Evolutionary conservation across 2,888 invertebrate genomes (phyloP).

Genomic region (Archips crataeganus): DNA sequence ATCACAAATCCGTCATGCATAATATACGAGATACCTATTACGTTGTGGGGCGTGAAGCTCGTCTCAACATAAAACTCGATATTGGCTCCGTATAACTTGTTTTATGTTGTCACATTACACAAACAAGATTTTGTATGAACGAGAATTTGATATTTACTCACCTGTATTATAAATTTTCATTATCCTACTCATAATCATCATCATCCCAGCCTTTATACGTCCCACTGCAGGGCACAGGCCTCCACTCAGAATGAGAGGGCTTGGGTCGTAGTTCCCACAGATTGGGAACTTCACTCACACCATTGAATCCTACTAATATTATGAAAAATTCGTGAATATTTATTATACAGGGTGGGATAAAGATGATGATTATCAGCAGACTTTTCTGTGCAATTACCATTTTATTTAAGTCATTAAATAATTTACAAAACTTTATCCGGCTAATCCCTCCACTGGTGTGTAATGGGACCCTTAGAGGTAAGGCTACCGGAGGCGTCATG

Average conservation of each 20-base stretch:
- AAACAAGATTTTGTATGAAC: conserved; percentile 41
- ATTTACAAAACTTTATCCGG: conserved; percentile 14
- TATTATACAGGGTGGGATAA: too few relatives aligned
- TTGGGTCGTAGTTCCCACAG: too few relatives aligned
- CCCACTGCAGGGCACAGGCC: too few relatives aligned
- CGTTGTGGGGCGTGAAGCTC: conserved; percentile 12
- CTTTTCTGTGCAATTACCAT: background rate
- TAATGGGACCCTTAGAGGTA: background rate
- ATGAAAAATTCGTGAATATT: too few relatives aligned
- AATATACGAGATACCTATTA: conserved; percentile 32
- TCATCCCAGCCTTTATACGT: too few relatives aligned
- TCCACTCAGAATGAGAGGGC: too few relatives aligned
- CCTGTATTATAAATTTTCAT: conserved; percentile 19
- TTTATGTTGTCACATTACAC: conserved; percentile 47
- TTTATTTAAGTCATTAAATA: background rate
- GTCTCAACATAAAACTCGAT: conserved; percentile 43
- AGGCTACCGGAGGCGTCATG: background rate
- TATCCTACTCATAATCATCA: too few relatives aligned
- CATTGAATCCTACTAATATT: too few relatives aligned
- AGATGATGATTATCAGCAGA: background rate
- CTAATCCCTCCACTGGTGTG: conserved; percentile 33
- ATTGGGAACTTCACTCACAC: too few relatives aligned
- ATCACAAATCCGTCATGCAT: conserved; percentile 32
- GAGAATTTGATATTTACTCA: conserved; percentile 34
- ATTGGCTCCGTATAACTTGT: conserved; percentile 47